Evolutionary conservation across 2,797 vertebrate genomes (phyloP).

Genomic region (Myiotriccus ornatus): DNA sequence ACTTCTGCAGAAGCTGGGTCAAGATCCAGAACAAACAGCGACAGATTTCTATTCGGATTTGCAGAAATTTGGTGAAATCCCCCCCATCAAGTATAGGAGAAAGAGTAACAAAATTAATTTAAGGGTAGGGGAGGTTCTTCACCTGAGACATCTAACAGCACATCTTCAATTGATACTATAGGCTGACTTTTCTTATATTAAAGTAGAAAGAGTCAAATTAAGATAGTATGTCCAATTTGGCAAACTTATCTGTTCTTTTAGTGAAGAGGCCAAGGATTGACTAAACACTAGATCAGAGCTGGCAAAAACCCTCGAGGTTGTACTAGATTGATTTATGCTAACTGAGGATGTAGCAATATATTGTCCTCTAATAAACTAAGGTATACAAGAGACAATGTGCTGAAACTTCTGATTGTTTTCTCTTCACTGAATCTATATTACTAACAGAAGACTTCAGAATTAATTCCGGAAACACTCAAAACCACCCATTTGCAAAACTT

Average conservation of each 20-base stretch:
- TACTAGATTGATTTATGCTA: background rate
- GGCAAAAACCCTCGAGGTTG: background rate
- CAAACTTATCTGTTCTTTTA: background rate
- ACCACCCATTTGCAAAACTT: background rate
- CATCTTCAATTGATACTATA: background rate
- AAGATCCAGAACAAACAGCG: slow-evolving; percentile 29
- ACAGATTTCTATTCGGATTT: background rate
- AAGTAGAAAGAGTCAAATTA: background rate
- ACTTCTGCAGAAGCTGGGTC: slow-evolving; percentile 10
- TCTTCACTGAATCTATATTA: background rate
- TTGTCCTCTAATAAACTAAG: background rate
- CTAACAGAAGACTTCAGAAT: background rate
- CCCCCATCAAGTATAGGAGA: background rate
- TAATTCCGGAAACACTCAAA: background rate
- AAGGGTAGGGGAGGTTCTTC: background rate
- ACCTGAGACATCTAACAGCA: background rate
- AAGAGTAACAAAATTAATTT: background rate
- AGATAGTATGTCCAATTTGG: background rate
- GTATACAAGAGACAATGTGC: background rate
- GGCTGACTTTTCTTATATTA: background rate
- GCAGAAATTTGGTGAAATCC: background rate
- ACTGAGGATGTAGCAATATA: background rate
- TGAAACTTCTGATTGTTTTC: background rate
- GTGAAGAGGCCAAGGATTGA: background rate
- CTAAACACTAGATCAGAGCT: slow-evolving; percentile 11